phyloP scores from a whole-genome alignment of 2,888 invertebrate genomes.

The Plagiodera versicolora region DNA sequence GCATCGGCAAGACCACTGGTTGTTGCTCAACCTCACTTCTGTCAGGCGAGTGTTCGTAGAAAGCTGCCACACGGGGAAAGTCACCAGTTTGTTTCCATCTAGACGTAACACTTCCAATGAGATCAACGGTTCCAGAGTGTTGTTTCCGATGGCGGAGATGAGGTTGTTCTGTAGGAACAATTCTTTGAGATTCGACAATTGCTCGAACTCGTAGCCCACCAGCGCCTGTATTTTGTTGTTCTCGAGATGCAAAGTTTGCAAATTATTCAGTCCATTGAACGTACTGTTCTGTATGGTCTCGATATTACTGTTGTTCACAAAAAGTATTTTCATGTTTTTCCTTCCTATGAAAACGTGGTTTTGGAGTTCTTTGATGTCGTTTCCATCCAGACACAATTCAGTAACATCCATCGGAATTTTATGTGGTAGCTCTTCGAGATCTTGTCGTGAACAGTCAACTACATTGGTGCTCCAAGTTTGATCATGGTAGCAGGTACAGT shows the following conservation, averaged over 20 bases:
- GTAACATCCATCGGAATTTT: constrained; percentile 94
- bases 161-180: constrained; percentile 85
- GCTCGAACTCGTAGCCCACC: constrained; percentile 84
- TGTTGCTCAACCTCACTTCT: constrained; percentile 78
- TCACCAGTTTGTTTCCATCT: constrained; percentile 81
- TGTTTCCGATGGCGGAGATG: constrained; percentile 76
- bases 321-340: constrained; percentile 84
- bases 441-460: constrained; percentile 85
- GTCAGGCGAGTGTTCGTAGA: constrained; percentile 68
- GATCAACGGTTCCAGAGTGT: constrained; percentile 74
- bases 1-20: constrained; percentile 90
- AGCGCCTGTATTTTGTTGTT: constrained; percentile 79
- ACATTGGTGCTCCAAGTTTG: constrained; percentile 92
- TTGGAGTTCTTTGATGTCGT: constrained; percentile 80
- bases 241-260: constrained; percentile 81
- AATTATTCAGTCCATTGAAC: constrained; percentile 80
- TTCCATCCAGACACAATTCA: constrained; percentile 89
- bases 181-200: constrained; percentile 76
- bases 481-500: constrained; percentile 94
- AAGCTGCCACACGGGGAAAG: constrained; percentile 79
- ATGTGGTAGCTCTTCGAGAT: constrained; percentile 75
- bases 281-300: constrained; percentile 86
- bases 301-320: constrained; percentile 82
- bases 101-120: constrained; percentile 79
- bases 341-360: constrained; percentile 88